Evolutionary conservation across 2,888 invertebrate species (phyloP).

Genomic region (Hoplodrina ambigua): DNA sequence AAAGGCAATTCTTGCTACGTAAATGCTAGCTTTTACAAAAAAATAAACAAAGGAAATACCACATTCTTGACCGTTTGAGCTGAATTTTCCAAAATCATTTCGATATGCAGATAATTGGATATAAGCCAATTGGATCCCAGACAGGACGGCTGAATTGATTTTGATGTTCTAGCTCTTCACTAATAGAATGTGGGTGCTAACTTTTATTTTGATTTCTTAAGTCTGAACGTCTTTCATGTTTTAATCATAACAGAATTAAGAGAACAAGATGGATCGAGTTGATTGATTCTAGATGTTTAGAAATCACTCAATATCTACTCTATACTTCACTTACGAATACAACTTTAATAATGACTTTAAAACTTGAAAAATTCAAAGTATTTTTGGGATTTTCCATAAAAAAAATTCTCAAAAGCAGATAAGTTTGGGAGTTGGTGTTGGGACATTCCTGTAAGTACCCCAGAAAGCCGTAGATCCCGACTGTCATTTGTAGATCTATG

Average conservation of each 20-base stretch:
- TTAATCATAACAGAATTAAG: slow-evolving; percentile 23
- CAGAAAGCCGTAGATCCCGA: no score
- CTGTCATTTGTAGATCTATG: no score
- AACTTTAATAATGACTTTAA: no score
- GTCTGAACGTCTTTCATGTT: slow-evolving; percentile 22
- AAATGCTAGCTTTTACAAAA: slow-evolving; percentile 51
- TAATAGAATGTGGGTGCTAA: slow-evolving; percentile 31
- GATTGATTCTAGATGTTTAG: slow-evolving; percentile 2
- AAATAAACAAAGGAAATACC: slow-evolving; percentile 60
- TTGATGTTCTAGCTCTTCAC: slow-evolving; percentile 29
- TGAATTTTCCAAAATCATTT: slow-evolving; percentile 56
- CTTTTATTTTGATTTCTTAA: slow-evolving; percentile 41
- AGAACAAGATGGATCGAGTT: background rate
- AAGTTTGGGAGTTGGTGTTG: no score
- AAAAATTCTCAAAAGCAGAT: no score
- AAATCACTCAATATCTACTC: background rate
- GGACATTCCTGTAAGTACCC: no score
- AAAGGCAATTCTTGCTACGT: slow-evolving; percentile 52
- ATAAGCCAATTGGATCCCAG: slow-evolving; percentile 49
- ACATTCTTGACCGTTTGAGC: slow-evolving; percentile 33
- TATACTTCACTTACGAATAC: background rate
- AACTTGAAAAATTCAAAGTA: no score
- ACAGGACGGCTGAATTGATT: slow-evolving; percentile 43
- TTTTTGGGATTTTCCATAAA: no score
- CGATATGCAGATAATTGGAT: slow-evolving; percentile 49